Evolutionary conservation across 2,888 invertebrate species (phyloP).

Genomic region (Crocallis elinguaria): DNA sequence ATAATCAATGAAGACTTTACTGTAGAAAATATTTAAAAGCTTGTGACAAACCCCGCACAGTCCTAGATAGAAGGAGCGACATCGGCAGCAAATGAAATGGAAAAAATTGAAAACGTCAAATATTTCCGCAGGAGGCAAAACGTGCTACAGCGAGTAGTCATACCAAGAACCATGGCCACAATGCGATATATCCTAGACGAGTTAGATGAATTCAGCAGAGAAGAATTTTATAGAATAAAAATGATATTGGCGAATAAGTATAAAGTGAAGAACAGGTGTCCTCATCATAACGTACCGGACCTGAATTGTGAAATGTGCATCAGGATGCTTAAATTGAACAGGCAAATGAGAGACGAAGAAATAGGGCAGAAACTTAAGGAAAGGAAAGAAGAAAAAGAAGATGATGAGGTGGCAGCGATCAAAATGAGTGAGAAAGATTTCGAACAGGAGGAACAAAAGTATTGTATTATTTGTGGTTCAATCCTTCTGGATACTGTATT

Average conservation of each 20-base stretch:
- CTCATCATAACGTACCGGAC: background rate
- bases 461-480: too few species aligned
- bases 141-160: slow-evolving; percentile 50
- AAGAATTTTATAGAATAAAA: slow-evolving; percentile 44
- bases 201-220: slow-evolving; percentile 51
- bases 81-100: slow-evolving; percentile 38
- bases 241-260: slow-evolving; percentile 52
- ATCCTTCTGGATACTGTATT: too few species aligned
- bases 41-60: slow-evolving; percentile 41
- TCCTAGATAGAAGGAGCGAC: slow-evolving; percentile 41
- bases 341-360: too few species aligned
- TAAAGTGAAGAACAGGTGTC: slow-evolving; percentile 8
- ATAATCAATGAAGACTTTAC: background rate
- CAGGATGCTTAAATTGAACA: too few species aligned
- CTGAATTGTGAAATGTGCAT: too few species aligned
- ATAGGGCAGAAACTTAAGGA: too few species aligned
- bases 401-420: too few species aligned
- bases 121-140: slow-evolving; percentile 53
- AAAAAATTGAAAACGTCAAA: background rate
- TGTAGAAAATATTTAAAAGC: background rate
- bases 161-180: slow-evolving; percentile 48
- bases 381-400: too few species aligned
- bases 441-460: too few species aligned
- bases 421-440: too few species aligned
- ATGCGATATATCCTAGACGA: slow-evolving; percentile 47